Evolutionary conservation across 2,113 vertebrate genomes (phyloP).

Genomic region (Dunckerocampus dactyliophorus): DNA sequence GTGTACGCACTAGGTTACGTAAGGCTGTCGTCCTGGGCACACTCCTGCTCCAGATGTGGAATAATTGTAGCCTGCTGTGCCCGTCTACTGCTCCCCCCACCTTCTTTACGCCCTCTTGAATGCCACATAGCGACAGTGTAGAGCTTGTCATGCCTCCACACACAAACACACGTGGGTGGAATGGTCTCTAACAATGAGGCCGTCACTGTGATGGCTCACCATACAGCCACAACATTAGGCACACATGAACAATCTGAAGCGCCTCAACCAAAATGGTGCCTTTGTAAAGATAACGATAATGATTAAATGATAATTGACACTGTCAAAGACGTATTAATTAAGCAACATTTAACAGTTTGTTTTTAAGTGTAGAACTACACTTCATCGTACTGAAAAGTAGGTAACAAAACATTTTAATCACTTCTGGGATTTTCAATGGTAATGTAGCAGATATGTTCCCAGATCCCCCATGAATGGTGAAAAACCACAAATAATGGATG

Average conservation of each 20-base stretch:
- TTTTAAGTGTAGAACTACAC: background rate
- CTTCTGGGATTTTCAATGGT: no score
- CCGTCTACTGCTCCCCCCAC: conserved; percentile 4
- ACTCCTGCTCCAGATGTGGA: conserved; percentile 50
- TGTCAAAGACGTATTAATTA: background rate
- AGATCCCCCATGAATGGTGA: no score
- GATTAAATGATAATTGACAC: background rate
- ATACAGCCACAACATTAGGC: background rate
- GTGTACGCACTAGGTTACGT: conserved; percentile 43
- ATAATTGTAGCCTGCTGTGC: conserved; percentile 57
- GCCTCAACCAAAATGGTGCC: no score
- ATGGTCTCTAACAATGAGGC: conserved; percentile 38
- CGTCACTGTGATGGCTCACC: conserved; percentile 29
- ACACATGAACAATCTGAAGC: background rate
- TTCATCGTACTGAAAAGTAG: no score
- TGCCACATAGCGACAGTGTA: conserved; percentile 31
- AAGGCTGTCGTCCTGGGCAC: conserved; percentile 30
- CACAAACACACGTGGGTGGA: conserved; percentile 32
- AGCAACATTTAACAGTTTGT: background rate
- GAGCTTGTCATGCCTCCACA: conserved; percentile 38
- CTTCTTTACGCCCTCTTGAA: conserved; percentile 12
- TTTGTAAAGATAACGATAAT: background rate
- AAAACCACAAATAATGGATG: no score
- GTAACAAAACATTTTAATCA: no score
- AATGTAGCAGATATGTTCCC: no score